These are phyloP conservation scores for Mamestra brassicae DNA, from an alignment of 2,888 invertebrate species.

Conservation along the genomic window DNA sequence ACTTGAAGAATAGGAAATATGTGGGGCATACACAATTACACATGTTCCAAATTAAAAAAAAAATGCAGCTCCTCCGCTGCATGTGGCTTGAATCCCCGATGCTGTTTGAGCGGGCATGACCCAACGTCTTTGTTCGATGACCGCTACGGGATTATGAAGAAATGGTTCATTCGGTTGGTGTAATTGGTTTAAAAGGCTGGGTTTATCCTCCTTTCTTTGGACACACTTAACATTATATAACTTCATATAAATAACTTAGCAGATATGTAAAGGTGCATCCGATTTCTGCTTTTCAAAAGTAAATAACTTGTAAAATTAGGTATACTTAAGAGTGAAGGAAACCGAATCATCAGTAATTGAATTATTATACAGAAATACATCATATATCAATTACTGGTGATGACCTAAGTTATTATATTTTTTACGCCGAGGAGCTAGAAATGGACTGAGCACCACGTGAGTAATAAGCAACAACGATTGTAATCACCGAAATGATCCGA, in stretches of 20 bases:
- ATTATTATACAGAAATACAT: conserved; percentile 37
- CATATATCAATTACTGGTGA: neutral
- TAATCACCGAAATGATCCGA: conserved; percentile 80
- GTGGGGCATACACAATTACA: neutral
- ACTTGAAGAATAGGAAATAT: neutral
- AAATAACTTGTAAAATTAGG: too few relatives aligned
- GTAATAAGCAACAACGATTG: conserved; percentile 75
- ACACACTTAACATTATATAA: too few relatives aligned
- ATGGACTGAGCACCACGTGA: conserved; percentile 36
- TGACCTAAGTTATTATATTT: conserved; percentile 17
- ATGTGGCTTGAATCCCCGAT: neutral
- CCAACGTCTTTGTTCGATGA: neutral
- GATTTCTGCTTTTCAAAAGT: neutral
- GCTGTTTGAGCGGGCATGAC: neutral
- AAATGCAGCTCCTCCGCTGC: neutral
- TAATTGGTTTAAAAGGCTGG: neutral
- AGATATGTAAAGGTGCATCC: neutral
- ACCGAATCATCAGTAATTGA: conserved; percentile 18
- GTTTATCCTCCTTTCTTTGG: neutral
- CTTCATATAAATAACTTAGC: neutral
- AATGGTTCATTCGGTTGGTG: conserved; percentile 1
- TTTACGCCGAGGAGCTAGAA: conserved; percentile 18
- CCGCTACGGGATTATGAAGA: neutral
- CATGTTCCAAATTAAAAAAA: neutral
- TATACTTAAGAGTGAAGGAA: too few relatives aligned